Conservation (phyloP, 1,140 invertebrate species). For the Whitmania pigra region DNA sequence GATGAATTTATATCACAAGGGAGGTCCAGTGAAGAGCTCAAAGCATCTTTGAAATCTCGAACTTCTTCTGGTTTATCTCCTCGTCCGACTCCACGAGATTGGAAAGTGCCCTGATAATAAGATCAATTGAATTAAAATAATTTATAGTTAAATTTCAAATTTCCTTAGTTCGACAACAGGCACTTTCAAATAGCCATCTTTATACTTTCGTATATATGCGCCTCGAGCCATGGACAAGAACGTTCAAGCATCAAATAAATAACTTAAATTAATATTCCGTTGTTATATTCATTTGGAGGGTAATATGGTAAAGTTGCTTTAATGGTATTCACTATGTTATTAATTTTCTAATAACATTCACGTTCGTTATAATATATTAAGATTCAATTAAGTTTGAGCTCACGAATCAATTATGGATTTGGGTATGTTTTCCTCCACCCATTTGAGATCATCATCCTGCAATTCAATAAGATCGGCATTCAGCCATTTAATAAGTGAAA, state of each 20-base stretch:
- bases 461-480: constrained; percentile 8
- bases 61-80: constrained; percentile 72
- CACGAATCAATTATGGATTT: constrained; percentile 57
- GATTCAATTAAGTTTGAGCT: constrained; percentile 29
- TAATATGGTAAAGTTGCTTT: neutral
- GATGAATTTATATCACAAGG: too few species aligned
- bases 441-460: constrained; percentile 69
- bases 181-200: too few species aligned
- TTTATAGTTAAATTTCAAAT: neutral
- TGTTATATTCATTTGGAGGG: neutral
- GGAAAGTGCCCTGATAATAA: constrained; percentile 54
- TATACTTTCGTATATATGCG: too few species aligned
- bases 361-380: too few species aligned
- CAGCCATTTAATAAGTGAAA: too few species aligned
- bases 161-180: neutral
- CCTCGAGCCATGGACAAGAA: too few species aligned
- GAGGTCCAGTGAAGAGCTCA: neutral
- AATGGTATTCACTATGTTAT: too few species aligned
- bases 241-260: too few species aligned
- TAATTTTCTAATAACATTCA: too few species aligned
- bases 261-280: too few species aligned
- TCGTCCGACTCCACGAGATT: constrained; percentile 71
- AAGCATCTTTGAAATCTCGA: constrained; percentile 75
- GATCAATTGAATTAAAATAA: constrained; percentile 23
- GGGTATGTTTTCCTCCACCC: constrained; percentile 82